Base-by-base conservation (phyloP, 2,797 vertebrate species). In the Accipiter fasciatus region DNA sequence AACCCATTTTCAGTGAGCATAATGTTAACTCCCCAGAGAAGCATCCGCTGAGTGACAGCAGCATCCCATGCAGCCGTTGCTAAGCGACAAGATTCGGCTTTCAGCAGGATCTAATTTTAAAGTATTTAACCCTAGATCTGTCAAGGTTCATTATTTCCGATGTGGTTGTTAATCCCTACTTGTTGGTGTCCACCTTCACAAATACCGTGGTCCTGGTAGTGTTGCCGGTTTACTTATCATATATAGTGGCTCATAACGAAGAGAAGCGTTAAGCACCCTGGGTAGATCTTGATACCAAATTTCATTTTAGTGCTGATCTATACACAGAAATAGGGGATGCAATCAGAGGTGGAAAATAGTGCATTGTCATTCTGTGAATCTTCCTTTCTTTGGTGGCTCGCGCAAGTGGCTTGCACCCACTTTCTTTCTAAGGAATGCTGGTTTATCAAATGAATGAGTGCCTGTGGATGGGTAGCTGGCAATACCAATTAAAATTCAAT, bases 1-100 rank as follows among this genome's bases (percentile, higher is more conserved):
- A 98, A 95, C 95, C 96, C 93, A 83, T 72, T 96, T 96, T 96
- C 70, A 69, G 86, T 88, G 92, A 96, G 93, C 70, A 64, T 89
- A 95, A 96, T 58, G 78, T 84, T 91, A 87, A 31, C 75, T 97
- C 97, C 96, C 97, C 71, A 69, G 97, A 97, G 97, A 83, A 97
- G 96, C 92, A 96, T 91, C 95, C 79, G n/a, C 96, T 97, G 97
- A 98, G 91, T 97, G 98, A 97, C 98, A 98, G 97, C 97, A 97
- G 95, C 96, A 96, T 97, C 97, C 97, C 87, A 88, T 44, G 59
- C 76, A 92, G 95, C 95, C 28, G 98, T 98, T 97, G 97, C 98
- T 98, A 98, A 94, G 98, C 96, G 67, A 98, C 98, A 79, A 86
- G 94, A 96, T 91, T 97, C 93, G 4, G 97, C 94, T 97, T 97